Conservation (phyloP, 1,140 invertebrate genomes). For the Hestina assimilis region DNA sequence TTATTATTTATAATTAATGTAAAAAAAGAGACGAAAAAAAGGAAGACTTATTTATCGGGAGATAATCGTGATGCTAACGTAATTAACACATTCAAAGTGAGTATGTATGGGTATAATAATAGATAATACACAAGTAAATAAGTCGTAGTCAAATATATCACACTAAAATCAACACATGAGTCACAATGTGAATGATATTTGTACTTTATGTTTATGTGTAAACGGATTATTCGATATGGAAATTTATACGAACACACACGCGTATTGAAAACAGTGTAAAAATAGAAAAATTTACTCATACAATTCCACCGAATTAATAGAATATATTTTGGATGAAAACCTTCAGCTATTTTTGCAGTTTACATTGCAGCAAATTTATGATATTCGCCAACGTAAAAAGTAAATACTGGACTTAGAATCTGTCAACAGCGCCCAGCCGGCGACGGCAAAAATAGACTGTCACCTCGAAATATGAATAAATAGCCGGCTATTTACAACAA, state of each 20-base stretch:
- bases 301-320: too few species aligned
- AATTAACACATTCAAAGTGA: slow-evolving; percentile 1
- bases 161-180: neutral
- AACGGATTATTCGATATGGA: too few species aligned
- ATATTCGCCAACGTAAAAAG: slow-evolving; percentile 11
- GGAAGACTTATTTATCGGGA: slow-evolving; percentile 7
- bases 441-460: slow-evolving; percentile 56
- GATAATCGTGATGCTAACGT: slow-evolving; percentile 1
- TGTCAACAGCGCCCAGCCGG: slow-evolving; percentile 37
- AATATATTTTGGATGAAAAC: too few species aligned
- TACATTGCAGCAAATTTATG: too few species aligned
- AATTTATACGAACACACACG: too few species aligned
- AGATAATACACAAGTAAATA: neutral
- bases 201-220: too few species aligned
- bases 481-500: slow-evolving; percentile 48
- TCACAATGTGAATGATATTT: too few species aligned
- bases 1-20: slow-evolving; percentile 27
- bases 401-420: slow-evolving; percentile 26
- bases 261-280: too few species aligned
- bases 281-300: too few species aligned
- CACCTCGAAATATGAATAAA: slow-evolving; percentile 64
- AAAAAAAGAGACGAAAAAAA: slow-evolving; percentile 10
- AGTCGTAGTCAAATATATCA: neutral
- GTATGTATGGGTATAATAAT: neutral
- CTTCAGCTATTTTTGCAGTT: too few species aligned